Conservation (phyloP, 2,888 invertebrate species). For the Dicranocentrus wangi region DNA sequence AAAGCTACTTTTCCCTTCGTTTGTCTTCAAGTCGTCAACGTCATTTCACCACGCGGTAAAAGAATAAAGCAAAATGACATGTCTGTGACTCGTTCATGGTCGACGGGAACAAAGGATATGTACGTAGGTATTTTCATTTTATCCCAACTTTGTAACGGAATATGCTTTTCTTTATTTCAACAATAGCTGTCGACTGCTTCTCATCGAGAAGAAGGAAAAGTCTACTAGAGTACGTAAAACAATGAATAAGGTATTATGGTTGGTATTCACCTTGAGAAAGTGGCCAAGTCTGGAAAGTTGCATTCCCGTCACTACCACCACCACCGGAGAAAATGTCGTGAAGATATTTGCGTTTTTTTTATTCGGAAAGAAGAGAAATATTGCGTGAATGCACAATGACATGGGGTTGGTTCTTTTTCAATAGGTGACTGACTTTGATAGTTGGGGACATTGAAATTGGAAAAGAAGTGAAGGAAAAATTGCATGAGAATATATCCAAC, state of each 20-base stretch:
- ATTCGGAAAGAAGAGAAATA: background rate
- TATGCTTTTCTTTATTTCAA: slow-evolving; percentile 6
- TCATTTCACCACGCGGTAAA: slow-evolving; percentile 24
- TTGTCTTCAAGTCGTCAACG: slow-evolving; percentile 56
- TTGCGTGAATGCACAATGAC: background rate
- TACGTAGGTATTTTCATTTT: slow-evolving; percentile 27
- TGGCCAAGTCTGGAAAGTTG: background rate
- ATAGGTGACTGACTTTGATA: too few relatives aligned
- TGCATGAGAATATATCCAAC: too few relatives aligned
- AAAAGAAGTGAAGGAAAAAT: background rate
- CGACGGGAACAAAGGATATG: slow-evolving; percentile 36
- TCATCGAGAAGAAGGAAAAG: background rate
- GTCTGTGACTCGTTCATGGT: slow-evolving; percentile 34
- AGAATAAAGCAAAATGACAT: slow-evolving; percentile 17
- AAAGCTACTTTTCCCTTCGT: slow-evolving; percentile 35
- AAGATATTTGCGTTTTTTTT: background rate
- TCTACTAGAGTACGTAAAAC: background rate
- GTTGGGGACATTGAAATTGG: slow-evolving; percentile 46
- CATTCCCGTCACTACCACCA: too few relatives aligned
- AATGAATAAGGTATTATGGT: background rate
- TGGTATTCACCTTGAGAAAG: background rate
- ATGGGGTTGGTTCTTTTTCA: background rate
- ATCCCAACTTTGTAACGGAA: slow-evolving; percentile 3
- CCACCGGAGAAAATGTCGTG: too few relatives aligned
- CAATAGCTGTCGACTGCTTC: background rate